Evolutionary conservation across 2,888 invertebrate genomes (phyloP), one percentile per base, ranked within the genome.

Genomic region (Cryptus viduatorius): DNA sequence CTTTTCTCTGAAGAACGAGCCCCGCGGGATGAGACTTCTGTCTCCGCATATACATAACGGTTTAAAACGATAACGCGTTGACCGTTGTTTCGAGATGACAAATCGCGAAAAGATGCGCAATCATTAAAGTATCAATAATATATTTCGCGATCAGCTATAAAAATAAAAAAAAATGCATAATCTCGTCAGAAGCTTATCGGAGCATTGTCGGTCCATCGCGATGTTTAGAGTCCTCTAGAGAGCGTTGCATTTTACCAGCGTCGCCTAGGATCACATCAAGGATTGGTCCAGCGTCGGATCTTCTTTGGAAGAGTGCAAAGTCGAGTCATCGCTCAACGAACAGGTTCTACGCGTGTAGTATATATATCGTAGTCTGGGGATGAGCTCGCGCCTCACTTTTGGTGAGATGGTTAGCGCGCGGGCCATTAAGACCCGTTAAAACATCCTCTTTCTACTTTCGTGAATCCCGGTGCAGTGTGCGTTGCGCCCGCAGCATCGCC

Each of bases 1-100:
- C 88, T 92, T 92, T 92, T 92, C 92, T 90, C 88, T 90, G 92
- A 92, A 92, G 83, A 59, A 78, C 75, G 75, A 83, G 82, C 77
- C 76, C 79, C 37, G 61, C 37, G 16, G 37, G 65, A 42, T 73
- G 61, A 87, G 79, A 84, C 56, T 84, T 79, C 79, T 77, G 75
- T 76, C 37, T 24, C 64, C 53, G 19, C 61, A 73, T 69, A 67
- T 65, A 64, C n/a, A 79, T 7, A 31, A 14, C 61, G 0, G 61
- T 12, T 7, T 31, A n/a, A 1, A 61, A 65, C 19, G 53, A 56
- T 19, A 53, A 29, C 48, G 37, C 29, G 48, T 68, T 37, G 37
- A 37, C 8, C 5, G 37, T 37, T 37, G 5, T 4, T 37, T 37
- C 24, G 24, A 24, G 3, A 24, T 24, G 24, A 24, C 24, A 24